Evolutionary conservation across 1,140 invertebrate species (phyloP), one percentile per base, ranked within the genome.

Genomic region (Venustaconcha ellipsiformis): DNA sequence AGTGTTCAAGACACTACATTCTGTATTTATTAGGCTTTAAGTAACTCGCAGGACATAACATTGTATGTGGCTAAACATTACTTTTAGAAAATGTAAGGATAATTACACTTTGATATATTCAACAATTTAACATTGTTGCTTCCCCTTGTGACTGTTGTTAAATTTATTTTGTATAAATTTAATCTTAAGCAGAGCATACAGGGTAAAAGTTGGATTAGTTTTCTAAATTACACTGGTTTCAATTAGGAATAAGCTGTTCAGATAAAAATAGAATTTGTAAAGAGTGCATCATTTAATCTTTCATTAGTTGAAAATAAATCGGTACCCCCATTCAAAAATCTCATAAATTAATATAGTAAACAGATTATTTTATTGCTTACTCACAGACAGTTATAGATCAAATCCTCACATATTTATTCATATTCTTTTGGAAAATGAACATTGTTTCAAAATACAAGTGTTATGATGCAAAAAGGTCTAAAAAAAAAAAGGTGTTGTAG

Each of bases 1-100:
- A 91, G 91, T 91, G 17, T 20, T 4, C 26, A 15, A 58, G 14
- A 4, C 66, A 76, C 18, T 30, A 14, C 56, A 37, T 23, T 3
- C 13, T n/a, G 0, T 26, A 64, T 57, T 14, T 58, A 57, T 57
- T 13, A 17, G 30, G 18, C n/a, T 68, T 20, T 48, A 59, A 23
- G 63, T 37, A 48, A 30, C 13, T 71, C 37, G 6, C 11, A 23
- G 55, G 20, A 14, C 14, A n/a, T 8, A 64, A 30, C 55, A 55
- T 18, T 12, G 12, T 56, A 18, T 62, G 18, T 48, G 56, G 15
- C 23, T 26, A 18, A 55, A 15, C 56, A 17, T 48, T 75, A 66
- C 69, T 63, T 57, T 23, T 57, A 58, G 56, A 14, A 20, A 57
- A 69, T 18, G 67, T 57, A 20, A 26, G 48, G 14, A 20, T n/a